Base-by-base conservation (phyloP, 2,888 invertebrate genomes). In the Oithona nana region DNA sequence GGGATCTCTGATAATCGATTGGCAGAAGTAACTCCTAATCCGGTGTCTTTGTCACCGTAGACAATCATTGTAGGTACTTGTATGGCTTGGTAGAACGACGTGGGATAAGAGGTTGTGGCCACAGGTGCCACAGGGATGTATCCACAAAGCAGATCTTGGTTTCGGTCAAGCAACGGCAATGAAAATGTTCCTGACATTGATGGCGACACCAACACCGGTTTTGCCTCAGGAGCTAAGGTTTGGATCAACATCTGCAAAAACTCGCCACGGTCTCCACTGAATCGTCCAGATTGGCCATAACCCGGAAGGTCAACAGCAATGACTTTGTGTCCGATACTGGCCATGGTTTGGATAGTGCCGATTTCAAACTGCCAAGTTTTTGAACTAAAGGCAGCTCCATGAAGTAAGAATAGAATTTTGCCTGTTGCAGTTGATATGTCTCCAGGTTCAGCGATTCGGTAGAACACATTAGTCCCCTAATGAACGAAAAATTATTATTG, bases 131-230 rank as follows among this genome's bases (percentile, higher is more conserved):
- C 69, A 11, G 75, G 72, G 1, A 76, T 67, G 64, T 69, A 75
- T 0, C 73, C 76, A n/a, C 68, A 66, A 28, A 72, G 66, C 20
- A 68, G 65, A n/a, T 64, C 64, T 8, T 73, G 71, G 49, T 72
- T 66, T 31, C 69, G 66, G 64, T 72, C 69, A 29, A 76, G 63
- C 66, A 71, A 74, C 1, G 74, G 74, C 26, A 77, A 66, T 4
- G 75, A 69, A 66, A 70, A 77, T 3, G 66, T 60, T 1, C 77
- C 77, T 67, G 75, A 75, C 75, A 76, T 74, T 1, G 76, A 76
- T 0, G 77, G 76, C 54, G 73, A 73, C 2, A 77, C 70, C 22
- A 77, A 66, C 2, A 77, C 72, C 3, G 75, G 72, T 16, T 66
- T 65, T 58, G 71, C 29, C 28, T 57, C 50, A 26, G 29, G 20